Evolutionary conservation across 2,888 invertebrate species (phyloP).

Genomic region (Pollenia amentaria): DNA sequence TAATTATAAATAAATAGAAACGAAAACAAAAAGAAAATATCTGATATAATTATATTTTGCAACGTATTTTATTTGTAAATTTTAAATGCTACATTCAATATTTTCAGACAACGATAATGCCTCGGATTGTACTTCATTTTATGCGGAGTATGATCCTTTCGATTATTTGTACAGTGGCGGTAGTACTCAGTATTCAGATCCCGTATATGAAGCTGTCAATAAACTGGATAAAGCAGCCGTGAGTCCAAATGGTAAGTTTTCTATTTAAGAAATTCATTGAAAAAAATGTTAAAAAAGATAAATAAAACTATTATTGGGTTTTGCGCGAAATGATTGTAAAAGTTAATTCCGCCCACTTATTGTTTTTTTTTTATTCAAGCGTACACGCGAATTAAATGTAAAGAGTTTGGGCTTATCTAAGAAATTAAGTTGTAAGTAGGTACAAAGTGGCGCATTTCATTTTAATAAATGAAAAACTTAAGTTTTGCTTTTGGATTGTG

Average conservation of each 20-base stretch:
- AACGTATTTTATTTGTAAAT: constrained; percentile 28
- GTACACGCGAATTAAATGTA: not conserved
- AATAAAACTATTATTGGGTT: constrained; percentile 4
- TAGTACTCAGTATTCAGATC: constrained; percentile 88
- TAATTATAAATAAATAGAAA: constrained; percentile 56
- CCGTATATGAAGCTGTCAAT: constrained; percentile 89
- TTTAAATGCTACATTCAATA: constrained; percentile 80
- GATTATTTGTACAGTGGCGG: constrained; percentile 89
- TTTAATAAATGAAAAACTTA: not conserved
- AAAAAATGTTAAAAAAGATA: not conserved
- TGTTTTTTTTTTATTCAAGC: not conserved
- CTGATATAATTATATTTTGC: constrained; percentile 57
- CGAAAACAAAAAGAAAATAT: constrained; percentile 59
- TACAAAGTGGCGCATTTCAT: too few species aligned
- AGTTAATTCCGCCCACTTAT: constrained; percentile 32
- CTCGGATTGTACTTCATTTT: constrained; percentile 88
- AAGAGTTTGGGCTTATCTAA: constrained; percentile 26
- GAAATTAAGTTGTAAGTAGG: constrained; percentile 28
- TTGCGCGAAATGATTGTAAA: not conserved
- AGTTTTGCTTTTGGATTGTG: too few species aligned
- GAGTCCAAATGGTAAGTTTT: constrained; percentile 83
- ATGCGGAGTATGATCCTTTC: constrained; percentile 92
- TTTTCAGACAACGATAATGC: constrained; percentile 86
- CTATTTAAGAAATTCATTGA: not conserved
- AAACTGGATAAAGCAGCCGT: constrained; percentile 86